Percentiles rank a stretch among this genome's conserved stretches.
phyloP scores from a whole-genome alignment of 2,888 invertebrate species.

The Hirtodrosophila alboralis region DNA sequence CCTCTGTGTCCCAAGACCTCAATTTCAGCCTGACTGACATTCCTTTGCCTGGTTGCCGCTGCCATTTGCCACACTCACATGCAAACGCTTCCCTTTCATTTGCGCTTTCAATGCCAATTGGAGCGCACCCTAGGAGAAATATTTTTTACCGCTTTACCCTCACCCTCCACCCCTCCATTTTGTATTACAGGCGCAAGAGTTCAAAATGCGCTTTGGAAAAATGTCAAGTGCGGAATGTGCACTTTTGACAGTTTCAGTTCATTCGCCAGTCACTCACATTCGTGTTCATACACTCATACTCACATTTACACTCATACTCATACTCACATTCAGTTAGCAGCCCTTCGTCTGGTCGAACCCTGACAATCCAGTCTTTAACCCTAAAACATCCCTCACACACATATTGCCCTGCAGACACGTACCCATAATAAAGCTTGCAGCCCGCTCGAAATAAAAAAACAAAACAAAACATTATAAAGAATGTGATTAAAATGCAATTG shows the following conservation, averaged over 20 bases:
- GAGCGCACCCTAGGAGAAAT: slow-evolving; percentile 30
- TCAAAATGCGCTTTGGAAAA: slow-evolving; percentile 74
- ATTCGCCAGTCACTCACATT: slow-evolving; percentile 61
- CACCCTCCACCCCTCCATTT: not conserved
- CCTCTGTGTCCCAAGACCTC: slow-evolving; percentile 8
- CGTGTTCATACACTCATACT: slow-evolving; percentile 5
- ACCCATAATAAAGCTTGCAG: slow-evolving; percentile 60
- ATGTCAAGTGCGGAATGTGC: slow-evolving; percentile 81
- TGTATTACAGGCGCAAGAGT: slow-evolving; percentile 42
- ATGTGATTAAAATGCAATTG: no score
- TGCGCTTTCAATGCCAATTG: slow-evolving; percentile 72
- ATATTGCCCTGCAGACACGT: slow-evolving; percentile 54
- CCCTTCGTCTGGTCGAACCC: slow-evolving; percentile 22
- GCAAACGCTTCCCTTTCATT: slow-evolving; percentile 70
- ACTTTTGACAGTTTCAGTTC: slow-evolving; percentile 82
- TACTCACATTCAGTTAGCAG: not conserved
- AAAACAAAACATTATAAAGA: slow-evolving; percentile 2
- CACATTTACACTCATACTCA: slow-evolving; percentile 5
- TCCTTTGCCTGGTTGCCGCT: slow-evolving; percentile 64
- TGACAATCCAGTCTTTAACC: slow-evolving; percentile 47
- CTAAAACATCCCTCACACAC: slow-evolving; percentile 55
- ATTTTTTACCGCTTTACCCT: not conserved
- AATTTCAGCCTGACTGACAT: slow-evolving; percentile 48
- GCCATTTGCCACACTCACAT: slow-evolving; percentile 50
- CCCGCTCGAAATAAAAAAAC: no score